Conservation (phyloP, 2,113 vertebrate species). For the Nansenia antarctica region DNA sequence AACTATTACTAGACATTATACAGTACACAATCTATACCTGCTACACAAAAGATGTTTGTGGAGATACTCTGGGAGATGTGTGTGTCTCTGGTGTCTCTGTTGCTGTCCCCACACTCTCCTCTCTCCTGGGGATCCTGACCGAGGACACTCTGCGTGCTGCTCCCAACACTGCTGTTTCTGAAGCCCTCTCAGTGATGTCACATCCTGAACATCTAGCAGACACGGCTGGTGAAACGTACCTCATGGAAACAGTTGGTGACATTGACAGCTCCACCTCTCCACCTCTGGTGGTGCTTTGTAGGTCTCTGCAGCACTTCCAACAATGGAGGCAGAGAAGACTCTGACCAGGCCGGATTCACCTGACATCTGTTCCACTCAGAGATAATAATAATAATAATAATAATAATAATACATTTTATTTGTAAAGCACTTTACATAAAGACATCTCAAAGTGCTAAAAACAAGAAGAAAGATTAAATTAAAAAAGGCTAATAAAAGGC, state of each 20-base stretch:
- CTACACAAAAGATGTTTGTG: background rate
- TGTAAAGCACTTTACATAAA: too few species aligned
- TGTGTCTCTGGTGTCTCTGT: too few species aligned
- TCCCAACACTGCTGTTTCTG: background rate
- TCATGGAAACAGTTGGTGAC: background rate
- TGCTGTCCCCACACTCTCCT: background rate
- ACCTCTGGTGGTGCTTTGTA: background rate
- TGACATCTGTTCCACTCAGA: too few species aligned
- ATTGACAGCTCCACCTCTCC: background rate
- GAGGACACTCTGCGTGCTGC: background rate
- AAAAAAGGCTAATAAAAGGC: too few species aligned
- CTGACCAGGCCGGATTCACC: background rate
- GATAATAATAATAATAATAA: too few species aligned
- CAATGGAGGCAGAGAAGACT: background rate
- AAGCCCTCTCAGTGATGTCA: background rate
- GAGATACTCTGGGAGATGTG: background rate
- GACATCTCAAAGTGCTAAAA: too few species aligned
- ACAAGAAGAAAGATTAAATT: too few species aligned
- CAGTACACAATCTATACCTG: too few species aligned
- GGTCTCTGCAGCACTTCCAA: background rate
- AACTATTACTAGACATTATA: too few species aligned
- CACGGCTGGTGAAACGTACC: background rate
- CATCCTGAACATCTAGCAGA: background rate
- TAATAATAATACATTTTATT: too few species aligned
- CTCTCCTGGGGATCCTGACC: background rate